Evolutionary conservation across 2,113 vertebrate genomes (phyloP).

Genomic region (Actenoides lindsayi): DNA sequence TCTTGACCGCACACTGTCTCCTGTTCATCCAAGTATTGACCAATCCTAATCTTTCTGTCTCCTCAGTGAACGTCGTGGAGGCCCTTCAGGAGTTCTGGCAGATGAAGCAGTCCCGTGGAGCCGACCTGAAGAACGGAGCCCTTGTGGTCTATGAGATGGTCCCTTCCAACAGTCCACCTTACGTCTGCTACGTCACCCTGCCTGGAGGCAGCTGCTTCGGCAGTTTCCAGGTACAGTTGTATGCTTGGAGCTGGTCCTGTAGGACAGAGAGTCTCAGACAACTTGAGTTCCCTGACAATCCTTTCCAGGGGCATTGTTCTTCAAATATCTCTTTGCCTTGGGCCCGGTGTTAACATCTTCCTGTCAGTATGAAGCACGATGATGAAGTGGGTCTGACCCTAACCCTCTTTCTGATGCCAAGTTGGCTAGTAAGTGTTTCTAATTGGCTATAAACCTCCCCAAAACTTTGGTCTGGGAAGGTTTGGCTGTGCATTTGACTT

Average conservation of each 20-base stretch:
- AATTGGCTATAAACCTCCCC: neutral
- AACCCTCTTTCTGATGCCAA: too few species aligned
- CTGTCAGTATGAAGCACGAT: neutral
- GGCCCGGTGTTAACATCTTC: neutral
- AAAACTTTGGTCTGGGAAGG: accelerated
- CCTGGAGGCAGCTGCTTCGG: constrained; percentile 98
- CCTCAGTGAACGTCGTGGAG: constrained; percentile 95
- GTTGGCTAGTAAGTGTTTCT: neutral
- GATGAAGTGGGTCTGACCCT: neutral
- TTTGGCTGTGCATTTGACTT: neutral
- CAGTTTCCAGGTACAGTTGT: constrained; percentile 89
- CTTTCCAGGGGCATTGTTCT: too few species aligned
- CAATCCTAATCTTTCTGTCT: neutral
- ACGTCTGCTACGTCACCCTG: constrained; percentile 95
- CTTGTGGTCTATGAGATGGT: constrained; percentile 99
- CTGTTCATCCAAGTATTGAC: too few species aligned
- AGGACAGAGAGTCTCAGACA: neutral
- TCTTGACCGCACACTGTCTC: too few species aligned
- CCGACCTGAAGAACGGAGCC: constrained; percentile 94
- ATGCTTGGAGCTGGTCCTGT: neutral
- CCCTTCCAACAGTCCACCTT: constrained; percentile 91
- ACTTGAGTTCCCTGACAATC: neutral
- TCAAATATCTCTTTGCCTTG: too few species aligned
- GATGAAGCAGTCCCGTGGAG: constrained; percentile 96
- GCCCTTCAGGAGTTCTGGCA: constrained; percentile 99